These are phyloP conservation scores for Lethenteron camtschaticum DNA, from an alignment of 2,113 vertebrate genomes.

Conservation along the genomic window DNA sequence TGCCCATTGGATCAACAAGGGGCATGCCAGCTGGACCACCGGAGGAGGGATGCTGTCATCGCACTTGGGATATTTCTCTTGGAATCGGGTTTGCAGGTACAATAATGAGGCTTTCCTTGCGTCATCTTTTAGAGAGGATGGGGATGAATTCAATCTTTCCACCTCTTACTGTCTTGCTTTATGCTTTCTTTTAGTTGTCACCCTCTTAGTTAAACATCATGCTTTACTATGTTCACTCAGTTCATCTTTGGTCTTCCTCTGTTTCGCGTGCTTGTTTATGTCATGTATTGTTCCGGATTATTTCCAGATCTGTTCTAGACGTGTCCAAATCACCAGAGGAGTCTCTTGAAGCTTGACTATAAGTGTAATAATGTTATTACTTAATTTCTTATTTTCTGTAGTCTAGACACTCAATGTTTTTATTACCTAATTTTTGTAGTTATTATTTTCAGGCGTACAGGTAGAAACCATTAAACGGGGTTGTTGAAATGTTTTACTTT, in stretches of 20 bases:
- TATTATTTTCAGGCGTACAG: neutral
- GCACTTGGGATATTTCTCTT: slow-evolving; percentile 4
- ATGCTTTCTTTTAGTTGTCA: neutral
- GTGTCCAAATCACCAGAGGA: no score
- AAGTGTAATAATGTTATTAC: no score
- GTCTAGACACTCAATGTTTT: no score
- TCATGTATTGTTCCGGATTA: no score
- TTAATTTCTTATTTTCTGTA: no score
- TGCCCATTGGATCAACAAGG: neutral
- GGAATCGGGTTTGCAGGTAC: neutral
- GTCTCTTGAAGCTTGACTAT: no score
- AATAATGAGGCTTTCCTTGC: neutral
- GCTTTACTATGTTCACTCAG: neutral
- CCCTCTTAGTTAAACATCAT: neutral
- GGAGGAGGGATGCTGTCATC: neutral
- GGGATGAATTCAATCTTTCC: neutral
- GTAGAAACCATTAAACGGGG: neutral
- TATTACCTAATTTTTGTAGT: no score
- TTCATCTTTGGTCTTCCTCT: neutral
- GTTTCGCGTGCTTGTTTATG: neutral
- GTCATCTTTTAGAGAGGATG: neutral
- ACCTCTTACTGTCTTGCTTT: neutral
- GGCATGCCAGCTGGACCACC: neutral
- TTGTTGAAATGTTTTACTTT: neutral
- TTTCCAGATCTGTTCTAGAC: no score